These are phyloP conservation scores for Campopleginae sp. DNA, from an alignment of 2,888 invertebrate species.

Conservation along the genomic window DNA sequence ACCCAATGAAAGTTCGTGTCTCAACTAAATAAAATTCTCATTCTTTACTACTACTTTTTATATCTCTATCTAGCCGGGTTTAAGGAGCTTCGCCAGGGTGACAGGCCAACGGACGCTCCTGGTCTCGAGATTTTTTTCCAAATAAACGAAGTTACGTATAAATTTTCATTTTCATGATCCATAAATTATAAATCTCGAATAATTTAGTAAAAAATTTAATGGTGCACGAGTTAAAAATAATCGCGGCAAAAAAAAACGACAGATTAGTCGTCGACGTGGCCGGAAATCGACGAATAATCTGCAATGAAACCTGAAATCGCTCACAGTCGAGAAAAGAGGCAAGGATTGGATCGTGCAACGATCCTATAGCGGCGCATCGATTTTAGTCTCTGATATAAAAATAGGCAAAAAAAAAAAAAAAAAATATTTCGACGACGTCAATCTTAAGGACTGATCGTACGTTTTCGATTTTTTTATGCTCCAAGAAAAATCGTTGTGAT, in stretches of 20 bases:
- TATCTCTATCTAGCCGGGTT: conserved; percentile 6
- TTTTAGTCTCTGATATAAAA: too few relatives aligned
- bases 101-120: background rate
- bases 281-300: background rate
- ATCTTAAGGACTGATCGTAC: too few relatives aligned
- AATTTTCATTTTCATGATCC: background rate
- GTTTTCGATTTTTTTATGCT: background rate
- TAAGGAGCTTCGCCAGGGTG: conserved; percentile 3
- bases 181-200: conserved; percentile 5
- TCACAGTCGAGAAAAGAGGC: too few relatives aligned
- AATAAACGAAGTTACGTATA: background rate
- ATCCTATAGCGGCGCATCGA: too few relatives aligned
- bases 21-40: conserved; percentile 8
- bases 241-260: background rate
- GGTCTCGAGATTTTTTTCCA: background rate
- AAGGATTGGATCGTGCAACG: too few relatives aligned
- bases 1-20: conserved; percentile 1
- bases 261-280: background rate
- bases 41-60: background rate
- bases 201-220: background rate
- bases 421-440: too few relatives aligned
- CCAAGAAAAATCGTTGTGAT: background rate
- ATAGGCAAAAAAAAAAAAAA: too few relatives aligned
- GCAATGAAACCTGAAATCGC: too few relatives aligned
- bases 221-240: background rate